Evolutionary conservation across 2,797 vertebrate genomes (phyloP).

Genomic region (Peromyscus aztecus): DNA sequence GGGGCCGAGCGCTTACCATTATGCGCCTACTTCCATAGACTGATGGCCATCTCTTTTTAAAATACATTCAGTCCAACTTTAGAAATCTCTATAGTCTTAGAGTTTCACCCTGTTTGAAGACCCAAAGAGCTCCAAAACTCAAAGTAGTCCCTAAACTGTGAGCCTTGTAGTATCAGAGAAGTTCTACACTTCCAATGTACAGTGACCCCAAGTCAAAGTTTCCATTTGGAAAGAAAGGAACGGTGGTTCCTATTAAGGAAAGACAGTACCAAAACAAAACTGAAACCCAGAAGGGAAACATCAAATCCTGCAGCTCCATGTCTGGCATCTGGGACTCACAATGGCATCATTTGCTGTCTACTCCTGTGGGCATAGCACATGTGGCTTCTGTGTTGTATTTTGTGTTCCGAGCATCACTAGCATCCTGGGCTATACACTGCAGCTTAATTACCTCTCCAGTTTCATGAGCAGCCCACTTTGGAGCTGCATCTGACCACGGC

Average conservation of each 20-base stretch:
- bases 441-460: background rate
- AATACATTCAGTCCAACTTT: background rate
- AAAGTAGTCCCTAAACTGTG: background rate
- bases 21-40: background rate
- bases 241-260: background rate
- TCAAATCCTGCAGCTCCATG: background rate
- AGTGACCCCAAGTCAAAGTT: background rate
- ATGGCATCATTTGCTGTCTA: too few species aligned
- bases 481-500: background rate
- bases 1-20: too few species aligned
- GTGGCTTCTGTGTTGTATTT: background rate
- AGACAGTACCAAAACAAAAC: background rate
- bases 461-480: background rate
- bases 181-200: background rate
- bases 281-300: background rate
- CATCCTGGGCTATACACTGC: background rate
- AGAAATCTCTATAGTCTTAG: background rate
- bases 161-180: background rate
- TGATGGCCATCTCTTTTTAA: background rate
- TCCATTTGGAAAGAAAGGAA: background rate
- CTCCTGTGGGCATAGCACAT: too few species aligned
- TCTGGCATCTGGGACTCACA: too few species aligned
- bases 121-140: background rate
- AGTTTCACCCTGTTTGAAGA: background rate
- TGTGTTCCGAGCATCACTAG: background rate